Base-by-base conservation (phyloP, 2,113 vertebrate genomes). In the Mellivora capensis region DNA sequence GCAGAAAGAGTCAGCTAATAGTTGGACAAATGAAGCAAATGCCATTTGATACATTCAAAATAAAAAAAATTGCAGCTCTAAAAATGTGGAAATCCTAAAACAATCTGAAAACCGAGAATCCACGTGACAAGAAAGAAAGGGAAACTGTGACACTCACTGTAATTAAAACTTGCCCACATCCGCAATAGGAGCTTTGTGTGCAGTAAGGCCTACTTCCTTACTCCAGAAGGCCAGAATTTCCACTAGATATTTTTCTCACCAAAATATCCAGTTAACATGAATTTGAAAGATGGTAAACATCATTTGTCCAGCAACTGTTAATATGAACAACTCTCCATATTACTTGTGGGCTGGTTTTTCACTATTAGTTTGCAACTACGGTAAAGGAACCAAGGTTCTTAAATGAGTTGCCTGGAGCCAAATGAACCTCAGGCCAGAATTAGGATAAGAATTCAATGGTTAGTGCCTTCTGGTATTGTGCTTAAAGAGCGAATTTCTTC, bases 221-320 rank as follows among this genome's bases (percentile, higher is more conserved):
- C 42, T 74, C 47, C 17, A 54, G 49, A 80, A 47, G 42, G 82
- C 64, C 20, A 49, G 44, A 80, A 96, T 49, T 67, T 8, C 86
- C 42, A 93, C 57, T 64, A 64, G 52, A 44, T 27, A 21, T 64
- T 18, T 95, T 85, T 49, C 74, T 76, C 21, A 85, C 39, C 52
- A 61, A 93, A 44, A 20, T 25, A 54, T 62, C n/a, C 76, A 72
- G 80, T 44, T 76, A 81, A 72, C 15, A 59, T 84, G 52, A 97
- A 90, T 74, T 54, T 76, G 29, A 84, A 14, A 94, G 14, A 74
- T 18, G 15, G 29, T 29, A 79, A 95, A 25, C 29, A 77, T 18
- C 34, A 44, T 21, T 69, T 47, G 14, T 27, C 31, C 4, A 69
- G 3, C 12, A 20, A 39, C 83, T 49, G 71, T 25, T 42, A 87